Evolutionary conservation across 2,888 invertebrate genomes (phyloP), one percentile per base, ranked within the genome.

Genomic region (Smittia aterrima): DNA sequence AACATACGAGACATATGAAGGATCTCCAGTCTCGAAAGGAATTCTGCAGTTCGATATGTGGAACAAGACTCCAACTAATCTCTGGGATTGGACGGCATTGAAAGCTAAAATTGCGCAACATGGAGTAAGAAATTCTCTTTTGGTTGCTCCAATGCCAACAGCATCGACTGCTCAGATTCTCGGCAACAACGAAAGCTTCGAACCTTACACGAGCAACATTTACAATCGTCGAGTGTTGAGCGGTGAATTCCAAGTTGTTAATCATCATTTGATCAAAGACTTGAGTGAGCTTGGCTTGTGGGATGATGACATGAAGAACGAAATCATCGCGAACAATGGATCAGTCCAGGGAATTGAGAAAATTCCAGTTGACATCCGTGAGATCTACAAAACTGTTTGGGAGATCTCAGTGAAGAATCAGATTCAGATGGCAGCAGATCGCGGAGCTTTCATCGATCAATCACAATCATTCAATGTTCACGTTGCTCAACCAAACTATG

Each of bases 141-240:
- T 99, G 20, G 78, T 98, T 76, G 98, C 98, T 0, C 98, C 98
- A 0, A 99, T 99, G 98, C 98, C 98, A 0, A 99, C 98, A 3
- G 98, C 98, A 7, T 97, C 98, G 0, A 99, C 98, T 0, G 98
- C 99, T 1, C 98, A 99, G 84, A 99, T 99, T 80, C 87, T 99
- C 62, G 99, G 99, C 18, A 99, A 99, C 81, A 99, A 98, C 81
- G 98, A 99, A 83, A 95, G 97, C 0, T 92, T 98, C 79, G 99
- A 99, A 83, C 95, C 99, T 0, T 99, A 98, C 82, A 98, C 98
- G 0, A 96, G 95, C 40, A 99, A 99, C 81, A 95, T 99, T 78
- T 99, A 98, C 83, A 91, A 92, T 20, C 86, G 98, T 77, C 86
- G 97, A 68, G 98, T 99, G 0, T 85, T 98, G 3, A 96, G 96